phyloP scores from a whole-genome alignment of 2,888 invertebrate genomes.

The Drosophila borborema region DNA sequence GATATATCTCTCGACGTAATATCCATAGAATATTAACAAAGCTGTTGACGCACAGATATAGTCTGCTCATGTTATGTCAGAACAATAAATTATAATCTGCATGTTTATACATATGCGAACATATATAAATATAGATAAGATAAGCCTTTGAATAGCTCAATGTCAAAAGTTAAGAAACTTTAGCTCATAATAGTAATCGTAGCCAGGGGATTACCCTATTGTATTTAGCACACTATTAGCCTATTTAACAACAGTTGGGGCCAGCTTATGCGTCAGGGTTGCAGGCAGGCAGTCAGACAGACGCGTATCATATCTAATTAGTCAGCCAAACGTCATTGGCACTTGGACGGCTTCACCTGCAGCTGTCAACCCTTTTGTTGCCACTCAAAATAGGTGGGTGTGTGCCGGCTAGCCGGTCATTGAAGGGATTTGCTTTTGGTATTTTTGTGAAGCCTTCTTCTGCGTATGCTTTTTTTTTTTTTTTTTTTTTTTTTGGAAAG shows the following conservation, averaged over 20 bases:
- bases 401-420: constrained; percentile 12
- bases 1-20: background rate
- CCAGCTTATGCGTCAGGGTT: constrained; percentile 39
- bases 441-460: constrained; percentile 3
- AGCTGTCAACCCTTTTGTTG: constrained; percentile 40
- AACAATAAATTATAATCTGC: constrained; percentile 34
- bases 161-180: constrained; percentile 11
- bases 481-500: background rate
- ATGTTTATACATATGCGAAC: constrained; percentile 2
- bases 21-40: constrained; percentile 18
- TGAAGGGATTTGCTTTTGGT: constrained; percentile 20
- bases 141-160: constrained; percentile 1
- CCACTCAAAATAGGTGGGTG: constrained; percentile 14
- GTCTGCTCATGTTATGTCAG: constrained; percentile 17
- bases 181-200: background rate
- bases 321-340: constrained; percentile 54
- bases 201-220: constrained; percentile 1
- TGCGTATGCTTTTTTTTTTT: background rate
- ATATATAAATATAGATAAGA: constrained; percentile 31
- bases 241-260: constrained; percentile 14
- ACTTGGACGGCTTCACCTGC: constrained; percentile 58
- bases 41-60: constrained; percentile 37
- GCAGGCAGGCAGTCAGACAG: background rate
- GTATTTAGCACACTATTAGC: constrained; percentile 29
- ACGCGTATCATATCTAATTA: constrained; percentile 64